Evolutionary conservation across 2,113 vertebrate genomes (phyloP).

Genomic region (Fregetta grallaria): DNA sequence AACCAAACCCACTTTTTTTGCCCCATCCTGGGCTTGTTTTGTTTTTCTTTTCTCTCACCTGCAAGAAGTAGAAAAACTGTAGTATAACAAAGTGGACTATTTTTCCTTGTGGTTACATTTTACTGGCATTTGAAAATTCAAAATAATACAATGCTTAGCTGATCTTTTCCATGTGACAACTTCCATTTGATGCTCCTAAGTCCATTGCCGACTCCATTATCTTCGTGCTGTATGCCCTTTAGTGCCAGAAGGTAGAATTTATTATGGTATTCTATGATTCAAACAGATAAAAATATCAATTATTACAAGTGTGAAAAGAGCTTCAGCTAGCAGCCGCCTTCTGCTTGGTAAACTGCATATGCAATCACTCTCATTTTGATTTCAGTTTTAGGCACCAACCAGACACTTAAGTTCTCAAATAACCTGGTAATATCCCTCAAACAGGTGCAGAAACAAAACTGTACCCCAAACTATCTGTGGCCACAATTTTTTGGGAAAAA

Average conservation of each 20-base stretch:
- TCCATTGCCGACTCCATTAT: not conserved
- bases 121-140: not conserved
- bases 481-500: not conserved
- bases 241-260: not conserved
- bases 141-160: not conserved
- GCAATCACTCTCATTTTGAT: not conserved
- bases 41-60: not conserved
- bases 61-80: not conserved
- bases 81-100: not conserved
- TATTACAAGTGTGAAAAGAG: not conserved
- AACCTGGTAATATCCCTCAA: not conserved
- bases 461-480: not conserved
- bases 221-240: not conserved
- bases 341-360: not conserved
- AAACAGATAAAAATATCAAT: not conserved
- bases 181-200: not conserved
- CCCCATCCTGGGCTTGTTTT: not conserved
- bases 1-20: not conserved
- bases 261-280: not conserved
- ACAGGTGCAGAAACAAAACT: not conserved
- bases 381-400: not conserved
- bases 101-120: not conserved
- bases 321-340: not conserved
- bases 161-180: not conserved
- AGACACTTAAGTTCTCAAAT: not conserved